Evolutionary conservation across 2,797 vertebrate genomes (phyloP).

Genomic region (Sparus aurata): DNA sequence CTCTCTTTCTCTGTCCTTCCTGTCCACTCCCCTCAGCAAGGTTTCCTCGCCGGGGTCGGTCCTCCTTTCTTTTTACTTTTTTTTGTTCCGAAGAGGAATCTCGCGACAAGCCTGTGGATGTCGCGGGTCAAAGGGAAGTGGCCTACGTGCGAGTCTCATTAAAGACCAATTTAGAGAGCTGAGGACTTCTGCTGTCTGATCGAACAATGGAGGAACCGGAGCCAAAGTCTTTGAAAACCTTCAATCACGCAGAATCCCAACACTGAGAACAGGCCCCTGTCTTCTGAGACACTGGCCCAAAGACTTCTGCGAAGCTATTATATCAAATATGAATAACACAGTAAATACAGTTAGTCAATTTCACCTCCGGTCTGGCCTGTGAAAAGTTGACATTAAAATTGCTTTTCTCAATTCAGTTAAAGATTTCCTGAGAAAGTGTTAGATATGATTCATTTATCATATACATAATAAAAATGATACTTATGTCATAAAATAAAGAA

Average conservation of each 20-base stretch:
- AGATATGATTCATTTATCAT: background rate
- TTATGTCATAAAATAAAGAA: background rate
- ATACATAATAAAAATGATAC: background rate
- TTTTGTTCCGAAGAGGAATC: slow-evolving; percentile 87
- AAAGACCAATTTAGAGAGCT: slow-evolving; percentile 67
- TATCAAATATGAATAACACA: background rate
- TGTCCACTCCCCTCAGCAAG: slow-evolving; percentile 67
- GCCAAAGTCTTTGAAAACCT: slow-evolving; percentile 69
- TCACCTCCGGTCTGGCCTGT: background rate
- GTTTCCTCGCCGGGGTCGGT: slow-evolving; percentile 88
- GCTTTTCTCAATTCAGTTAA: background rate
- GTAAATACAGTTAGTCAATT: background rate
- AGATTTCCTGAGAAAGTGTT: background rate
- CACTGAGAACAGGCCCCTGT: slow-evolving; percentile 21
- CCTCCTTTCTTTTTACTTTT: slow-evolving; percentile 53
- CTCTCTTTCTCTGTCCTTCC: slow-evolving; percentile 65
- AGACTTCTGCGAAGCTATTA: background rate
- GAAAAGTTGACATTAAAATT: background rate
- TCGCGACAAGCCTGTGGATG: slow-evolving; percentile 74
- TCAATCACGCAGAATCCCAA: slow-evolving; percentile 33
- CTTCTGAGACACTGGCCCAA: background rate
- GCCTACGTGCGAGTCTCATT: slow-evolving; percentile 80
- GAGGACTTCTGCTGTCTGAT: slow-evolving; percentile 67
- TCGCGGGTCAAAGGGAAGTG: slow-evolving; percentile 82
- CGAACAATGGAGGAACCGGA: slow-evolving; percentile 78